Conservation (phyloP, 2,113 vertebrate genomes). For the Nannospalax galili region DNA sequence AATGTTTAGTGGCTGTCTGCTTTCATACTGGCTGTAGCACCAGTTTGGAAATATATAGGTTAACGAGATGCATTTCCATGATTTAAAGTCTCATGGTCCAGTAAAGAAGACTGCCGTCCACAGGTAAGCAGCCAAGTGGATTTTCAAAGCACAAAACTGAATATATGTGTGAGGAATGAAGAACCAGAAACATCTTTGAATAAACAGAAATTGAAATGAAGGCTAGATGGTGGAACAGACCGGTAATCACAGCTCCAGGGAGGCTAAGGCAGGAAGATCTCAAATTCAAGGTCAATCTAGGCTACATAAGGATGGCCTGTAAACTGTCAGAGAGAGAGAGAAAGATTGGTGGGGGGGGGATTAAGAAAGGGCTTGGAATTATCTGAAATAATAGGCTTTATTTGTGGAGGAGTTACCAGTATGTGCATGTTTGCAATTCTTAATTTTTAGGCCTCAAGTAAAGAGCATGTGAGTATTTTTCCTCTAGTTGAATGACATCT, state of each 20-base stretch:
- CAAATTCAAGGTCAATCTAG: not conserved
- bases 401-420: not conserved
- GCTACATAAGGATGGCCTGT: not conserved
- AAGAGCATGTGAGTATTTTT: not conserved
- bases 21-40: not conserved
- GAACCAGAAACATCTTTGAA: not conserved
- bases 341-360: too few relatives aligned
- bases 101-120: not conserved
- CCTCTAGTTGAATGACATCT: not conserved
- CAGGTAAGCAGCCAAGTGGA: not conserved
- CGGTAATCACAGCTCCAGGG: not conserved
- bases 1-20: not conserved
- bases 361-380: not conserved
- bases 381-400: not conserved
- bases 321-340: not conserved
- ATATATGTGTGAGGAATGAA: not conserved
- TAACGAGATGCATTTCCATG: not conserved
- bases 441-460: not conserved
- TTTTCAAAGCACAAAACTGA: not conserved
- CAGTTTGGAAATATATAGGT: not conserved
- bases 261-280: not conserved
- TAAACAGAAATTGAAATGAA: not conserved
- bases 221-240: too few relatives aligned
- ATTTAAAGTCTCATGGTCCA: not conserved
- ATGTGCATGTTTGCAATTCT: not conserved